Percentiles rank a stretch among this genome's conserved stretches.
Evolutionary conservation across 2,113 vertebrate species (phyloP).

Genomic region (Strigops habroptila): DNA sequence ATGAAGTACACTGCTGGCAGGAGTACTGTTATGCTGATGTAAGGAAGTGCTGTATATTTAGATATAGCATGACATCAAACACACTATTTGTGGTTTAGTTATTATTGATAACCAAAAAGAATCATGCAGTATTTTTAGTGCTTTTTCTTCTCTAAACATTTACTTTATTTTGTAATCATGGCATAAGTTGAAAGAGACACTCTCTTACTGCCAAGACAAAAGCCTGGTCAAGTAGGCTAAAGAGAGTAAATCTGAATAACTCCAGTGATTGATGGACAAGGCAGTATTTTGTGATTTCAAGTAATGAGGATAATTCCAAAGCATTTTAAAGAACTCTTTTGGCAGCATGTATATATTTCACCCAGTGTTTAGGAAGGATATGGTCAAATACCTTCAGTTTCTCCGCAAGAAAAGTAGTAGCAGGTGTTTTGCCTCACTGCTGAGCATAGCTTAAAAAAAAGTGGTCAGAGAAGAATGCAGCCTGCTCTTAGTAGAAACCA

Average conservation of each 20-base stretch:
- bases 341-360: not conserved
- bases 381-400: not conserved
- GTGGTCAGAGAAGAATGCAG: not conserved
- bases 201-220: not conserved
- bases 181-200: not conserved
- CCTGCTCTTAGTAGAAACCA: slow-evolving; percentile 45
- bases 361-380: not conserved
- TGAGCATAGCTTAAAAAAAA: not conserved
- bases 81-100: not conserved
- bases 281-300: not conserved
- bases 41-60: not conserved
- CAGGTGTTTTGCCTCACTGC: slow-evolving; percentile 34
- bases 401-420: not conserved
- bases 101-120: not conserved
- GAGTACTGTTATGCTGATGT: not conserved
- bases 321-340: not conserved
- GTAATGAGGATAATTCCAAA: not conserved
- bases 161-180: not conserved
- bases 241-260: not conserved
- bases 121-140: not conserved
- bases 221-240: not conserved
- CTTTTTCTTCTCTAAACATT: not conserved
- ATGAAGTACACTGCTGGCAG: not conserved
- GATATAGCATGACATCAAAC: not conserved
- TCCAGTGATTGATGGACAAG: not conserved